phyloP scores from a whole-genome alignment of 1,140 invertebrate genomes.

The Muscidifurax raptorellus region DNA sequence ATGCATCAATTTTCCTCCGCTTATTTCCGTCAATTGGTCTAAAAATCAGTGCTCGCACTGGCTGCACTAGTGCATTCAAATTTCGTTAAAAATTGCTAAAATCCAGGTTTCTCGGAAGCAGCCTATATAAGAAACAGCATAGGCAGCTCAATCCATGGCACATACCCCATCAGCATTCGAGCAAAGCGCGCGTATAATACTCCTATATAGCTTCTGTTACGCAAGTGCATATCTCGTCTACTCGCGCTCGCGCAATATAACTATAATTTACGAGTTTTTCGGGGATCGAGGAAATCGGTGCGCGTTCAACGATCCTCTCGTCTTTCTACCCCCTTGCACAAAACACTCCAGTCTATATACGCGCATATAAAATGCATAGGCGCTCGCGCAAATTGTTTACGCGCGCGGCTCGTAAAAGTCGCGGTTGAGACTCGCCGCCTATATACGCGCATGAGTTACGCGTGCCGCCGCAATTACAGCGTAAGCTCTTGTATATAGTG shows the following conservation, averaged over 20 bases:
- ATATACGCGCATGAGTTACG: not conserved
- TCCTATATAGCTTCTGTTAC: not conserved
- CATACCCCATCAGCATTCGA: not conserved
- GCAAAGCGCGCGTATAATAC: not conserved
- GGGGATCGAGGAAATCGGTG: not conserved
- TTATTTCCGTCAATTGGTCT: not conserved
- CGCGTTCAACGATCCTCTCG: not conserved
- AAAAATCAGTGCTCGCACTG: not conserved
- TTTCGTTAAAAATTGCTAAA: not conserved
- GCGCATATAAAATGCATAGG: not conserved
- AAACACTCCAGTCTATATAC: too few species aligned
- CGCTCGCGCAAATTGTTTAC: constrained; percentile 1
- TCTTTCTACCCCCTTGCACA: not conserved
- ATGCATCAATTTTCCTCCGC: too few species aligned
- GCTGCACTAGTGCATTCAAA: not conserved
- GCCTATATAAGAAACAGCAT: not conserved
- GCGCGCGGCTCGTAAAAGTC: not conserved
- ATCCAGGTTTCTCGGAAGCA: not conserved
- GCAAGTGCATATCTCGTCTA: not conserved
- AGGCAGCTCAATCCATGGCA: not conserved
- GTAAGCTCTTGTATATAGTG: not conserved
- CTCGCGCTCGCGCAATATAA: not conserved
- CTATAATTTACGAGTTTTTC: constrained; percentile 35
- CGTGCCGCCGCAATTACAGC: not conserved
- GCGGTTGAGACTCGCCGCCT: not conserved